Base-by-base conservation (phyloP, 2,888 invertebrate species). In the Torymus aiolomorphi region DNA sequence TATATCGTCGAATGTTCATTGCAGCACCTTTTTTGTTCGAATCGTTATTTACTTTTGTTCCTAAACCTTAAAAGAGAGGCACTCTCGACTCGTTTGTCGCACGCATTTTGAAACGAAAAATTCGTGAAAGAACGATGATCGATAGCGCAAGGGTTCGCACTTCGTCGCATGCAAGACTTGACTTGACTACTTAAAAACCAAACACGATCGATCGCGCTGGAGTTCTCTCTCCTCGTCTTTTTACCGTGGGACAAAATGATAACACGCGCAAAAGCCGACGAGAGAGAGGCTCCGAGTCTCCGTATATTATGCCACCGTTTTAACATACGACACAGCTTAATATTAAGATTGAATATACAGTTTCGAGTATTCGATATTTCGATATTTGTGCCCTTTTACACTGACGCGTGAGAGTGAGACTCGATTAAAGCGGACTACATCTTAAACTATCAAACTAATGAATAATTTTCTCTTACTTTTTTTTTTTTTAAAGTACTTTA, bases 401-500 rank as follows among this genome's bases (percentile, higher is more conserved):
- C 24, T 59, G 24, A 49, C 18, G 52, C 66, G 20, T n/a, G 2
- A 63, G 57, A 65, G 65, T 52, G 57, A 75, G 63, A 71, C 59
- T 66, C 51, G 63, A 74, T 69, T 73, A 54, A 52, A 72, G 65
- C 13, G 18, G 10, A 24, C 11, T n/a, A 31, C 2, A 31, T 31
- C 31, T 31, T 31, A 31, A 31, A 31, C 31, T 31, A 2, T 31
- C 4, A 31, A 31, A 31, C 31, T 31, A 5, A 31, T 31, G 31
- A 8, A 31, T 31, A 42, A 13, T 1, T 20, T 62, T 69, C 69
- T 61, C n/a, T 20, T 20, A 20, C 20, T 20, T n/a, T 78, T 72
- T 52, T 31, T 16, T n/a, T 52, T 67, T 73, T n/a, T n/a, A n/a
- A 78, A 78, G 73, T 78, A 78, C 67, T 66, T 67, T 11, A 12